Conservation (phyloP, 2,888 invertebrate species). For the Volucella bombylans region DNA sequence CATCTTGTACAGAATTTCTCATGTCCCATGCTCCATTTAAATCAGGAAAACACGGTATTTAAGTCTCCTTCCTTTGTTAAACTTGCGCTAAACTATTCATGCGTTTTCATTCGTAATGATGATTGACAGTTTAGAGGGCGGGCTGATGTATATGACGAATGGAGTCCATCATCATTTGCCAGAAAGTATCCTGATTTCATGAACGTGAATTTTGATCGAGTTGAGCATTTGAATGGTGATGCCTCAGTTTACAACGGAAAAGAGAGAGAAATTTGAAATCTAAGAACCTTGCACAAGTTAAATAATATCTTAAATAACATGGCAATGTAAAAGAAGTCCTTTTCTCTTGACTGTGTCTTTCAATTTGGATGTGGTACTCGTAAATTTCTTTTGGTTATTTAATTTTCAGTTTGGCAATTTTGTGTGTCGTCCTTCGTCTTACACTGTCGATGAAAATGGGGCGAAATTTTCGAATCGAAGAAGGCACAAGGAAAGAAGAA, state of each 20-base stretch:
- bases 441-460: neutral
- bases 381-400: constrained; percentile 26
- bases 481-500: no score
- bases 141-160: constrained; percentile 30
- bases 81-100: constrained; percentile 45
- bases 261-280: constrained; percentile 17
- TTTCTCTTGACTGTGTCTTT: neutral
- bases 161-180: constrained; percentile 57
- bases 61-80: constrained; percentile 30
- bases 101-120: constrained; percentile 70
- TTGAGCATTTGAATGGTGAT: constrained; percentile 42
- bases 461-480: no score
- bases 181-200: constrained; percentile 43
- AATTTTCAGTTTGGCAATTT: constrained; percentile 29
- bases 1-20: neutral
- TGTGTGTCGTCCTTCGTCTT: constrained; percentile 2
- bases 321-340: constrained; percentile 43
- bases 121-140: constrained; percentile 43
- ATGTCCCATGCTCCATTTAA: constrained; percentile 39
- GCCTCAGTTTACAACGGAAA: constrained; percentile 16
- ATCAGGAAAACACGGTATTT: constrained; percentile 20
- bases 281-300: constrained; percentile 28
- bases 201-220: constrained; percentile 63
- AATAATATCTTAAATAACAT: constrained; percentile 59
- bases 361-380: constrained; percentile 11